phyloP scores from a whole-genome alignment of 2,113 vertebrate genomes.

The Oryzias celebensis region DNA sequence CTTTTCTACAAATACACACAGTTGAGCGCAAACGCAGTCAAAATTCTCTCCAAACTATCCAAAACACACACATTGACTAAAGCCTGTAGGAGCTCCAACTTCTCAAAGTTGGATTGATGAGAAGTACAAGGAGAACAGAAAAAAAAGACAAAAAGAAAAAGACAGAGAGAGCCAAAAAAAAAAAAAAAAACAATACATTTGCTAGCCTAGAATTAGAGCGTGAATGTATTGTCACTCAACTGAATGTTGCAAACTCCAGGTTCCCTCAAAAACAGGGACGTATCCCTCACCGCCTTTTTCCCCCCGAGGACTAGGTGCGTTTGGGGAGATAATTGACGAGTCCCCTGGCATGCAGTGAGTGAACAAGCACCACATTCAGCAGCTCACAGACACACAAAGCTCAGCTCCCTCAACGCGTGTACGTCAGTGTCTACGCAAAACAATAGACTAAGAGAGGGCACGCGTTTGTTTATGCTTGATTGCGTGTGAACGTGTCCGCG shows the following conservation, averaged over 20 bases:
- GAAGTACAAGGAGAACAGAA: conserved; percentile 65
- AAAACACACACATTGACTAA: conserved; percentile 60
- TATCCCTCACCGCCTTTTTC: conserved; percentile 68
- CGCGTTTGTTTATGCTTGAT: conserved; percentile 22
- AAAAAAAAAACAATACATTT: conserved; percentile 65
- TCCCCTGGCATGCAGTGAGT: conserved; percentile 72
- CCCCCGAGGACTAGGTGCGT: conserved; percentile 75
- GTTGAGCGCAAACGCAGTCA: conserved; percentile 36
- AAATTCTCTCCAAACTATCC: conserved; percentile 53
- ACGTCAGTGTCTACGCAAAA: conserved; percentile 52
- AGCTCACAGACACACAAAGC: conserved; percentile 66
- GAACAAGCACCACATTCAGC: conserved; percentile 63
- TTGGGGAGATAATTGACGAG: conserved; percentile 82
- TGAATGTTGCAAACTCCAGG: conserved; percentile 75
- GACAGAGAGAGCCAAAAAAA: conserved; percentile 24
- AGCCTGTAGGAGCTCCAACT: conserved; percentile 77
- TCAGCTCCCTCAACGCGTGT: conserved; percentile 37
- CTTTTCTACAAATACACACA: conserved; percentile 22
- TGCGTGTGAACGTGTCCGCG: conserved; percentile 25
- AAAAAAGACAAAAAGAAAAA: conserved; percentile 52
- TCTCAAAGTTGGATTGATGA: conserved; percentile 76
- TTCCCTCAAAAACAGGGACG: conserved; percentile 79
- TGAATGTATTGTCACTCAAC: conserved; percentile 77
- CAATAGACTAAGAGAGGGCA: conserved; percentile 57
- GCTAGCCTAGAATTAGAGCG: conserved; percentile 80